These are phyloP conservation scores for Harpalus rubripes DNA, from an alignment of 2,888 invertebrate species.

Conservation along the genomic window DNA sequence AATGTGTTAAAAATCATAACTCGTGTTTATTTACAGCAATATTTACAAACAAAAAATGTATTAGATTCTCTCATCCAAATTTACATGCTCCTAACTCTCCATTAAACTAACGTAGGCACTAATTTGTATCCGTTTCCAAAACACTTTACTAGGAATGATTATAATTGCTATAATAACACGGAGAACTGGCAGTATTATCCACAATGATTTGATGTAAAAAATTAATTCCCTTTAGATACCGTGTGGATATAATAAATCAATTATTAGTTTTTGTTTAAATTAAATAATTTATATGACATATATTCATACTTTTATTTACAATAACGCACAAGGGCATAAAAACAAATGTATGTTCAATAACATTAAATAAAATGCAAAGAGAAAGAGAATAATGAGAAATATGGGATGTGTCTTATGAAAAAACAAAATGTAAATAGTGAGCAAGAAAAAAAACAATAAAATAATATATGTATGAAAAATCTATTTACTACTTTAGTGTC, in stretches of 20 bases:
- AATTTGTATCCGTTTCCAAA: conserved; percentile 46
- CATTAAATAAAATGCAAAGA: conserved; percentile 63
- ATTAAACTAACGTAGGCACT: conserved; percentile 34
- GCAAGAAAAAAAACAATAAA: conserved; percentile 10
- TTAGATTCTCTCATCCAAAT: conserved; percentile 41
- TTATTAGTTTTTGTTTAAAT: conserved; percentile 24
- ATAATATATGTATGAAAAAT: conserved; percentile 4
- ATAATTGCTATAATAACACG: conserved; percentile 63
- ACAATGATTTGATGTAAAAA: conserved; percentile 28
- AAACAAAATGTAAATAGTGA: conserved; percentile 36
- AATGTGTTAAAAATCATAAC: conserved; percentile 56
- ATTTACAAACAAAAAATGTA: conserved; percentile 62
- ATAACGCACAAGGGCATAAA: conserved; percentile 56
- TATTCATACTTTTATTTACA: conserved; percentile 39
- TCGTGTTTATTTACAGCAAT: conserved; percentile 67
- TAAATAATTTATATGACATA: conserved; percentile 21
- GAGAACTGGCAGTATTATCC: conserved; percentile 64
- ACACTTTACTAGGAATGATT: conserved; percentile 61
- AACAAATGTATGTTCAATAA: conserved; percentile 40
- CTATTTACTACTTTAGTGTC: conserved; percentile 23
- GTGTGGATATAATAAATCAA: conserved; percentile 19
- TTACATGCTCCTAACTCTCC: conserved; percentile 56
- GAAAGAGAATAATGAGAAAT: conserved; percentile 53
- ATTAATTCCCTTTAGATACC: conserved; percentile 11
- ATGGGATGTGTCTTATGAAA: conserved; percentile 51